phyloP scores from a whole-genome alignment of 1,140 invertebrate genomes.

The Alviniconcha marisindica region DNA sequence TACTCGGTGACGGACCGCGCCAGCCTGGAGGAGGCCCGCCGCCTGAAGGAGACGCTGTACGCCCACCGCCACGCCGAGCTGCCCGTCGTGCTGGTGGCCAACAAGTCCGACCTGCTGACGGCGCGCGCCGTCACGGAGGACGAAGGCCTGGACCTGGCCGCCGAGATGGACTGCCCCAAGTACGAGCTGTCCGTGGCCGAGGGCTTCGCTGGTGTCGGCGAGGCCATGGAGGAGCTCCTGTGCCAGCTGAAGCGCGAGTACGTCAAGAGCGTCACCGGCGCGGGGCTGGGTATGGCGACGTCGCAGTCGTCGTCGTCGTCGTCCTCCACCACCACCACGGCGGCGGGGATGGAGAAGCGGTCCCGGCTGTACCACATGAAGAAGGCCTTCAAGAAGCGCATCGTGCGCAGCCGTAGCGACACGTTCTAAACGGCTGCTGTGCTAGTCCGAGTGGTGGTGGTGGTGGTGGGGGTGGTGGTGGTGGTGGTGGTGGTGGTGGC shows the following conservation, averaged over 20 bases:
- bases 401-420: constrained; percentile 67
- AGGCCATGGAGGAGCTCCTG: constrained; percentile 67
- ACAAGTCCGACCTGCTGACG: constrained; percentile 66
- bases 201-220: constrained; percentile 59
- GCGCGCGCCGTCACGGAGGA: constrained; percentile 59
- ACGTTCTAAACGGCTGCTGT: constrained; percentile 53
- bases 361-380: constrained; percentile 69
- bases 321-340: background rate
- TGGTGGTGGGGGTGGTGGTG: background rate
- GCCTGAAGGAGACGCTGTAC: constrained; percentile 49
- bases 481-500: background rate
- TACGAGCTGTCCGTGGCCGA: constrained; percentile 70
- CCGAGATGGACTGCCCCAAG: constrained; percentile 64
- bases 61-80: constrained; percentile 45
- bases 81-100: constrained; percentile 61
- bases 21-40: constrained; percentile 52
- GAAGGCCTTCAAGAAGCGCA: constrained; percentile 69
- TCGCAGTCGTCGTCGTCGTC: background rate
- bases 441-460: background rate
- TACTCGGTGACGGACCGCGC: constrained; percentile 62
- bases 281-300: background rate
- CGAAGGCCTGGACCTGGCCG: constrained; percentile 49
- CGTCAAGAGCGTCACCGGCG: constrained; percentile 56
- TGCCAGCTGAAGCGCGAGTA: constrained; percentile 64
- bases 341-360: constrained; percentile 53